phyloP scores from a whole-genome alignment of 2,113 vertebrate genomes.

The Aramus guarauna region DNA sequence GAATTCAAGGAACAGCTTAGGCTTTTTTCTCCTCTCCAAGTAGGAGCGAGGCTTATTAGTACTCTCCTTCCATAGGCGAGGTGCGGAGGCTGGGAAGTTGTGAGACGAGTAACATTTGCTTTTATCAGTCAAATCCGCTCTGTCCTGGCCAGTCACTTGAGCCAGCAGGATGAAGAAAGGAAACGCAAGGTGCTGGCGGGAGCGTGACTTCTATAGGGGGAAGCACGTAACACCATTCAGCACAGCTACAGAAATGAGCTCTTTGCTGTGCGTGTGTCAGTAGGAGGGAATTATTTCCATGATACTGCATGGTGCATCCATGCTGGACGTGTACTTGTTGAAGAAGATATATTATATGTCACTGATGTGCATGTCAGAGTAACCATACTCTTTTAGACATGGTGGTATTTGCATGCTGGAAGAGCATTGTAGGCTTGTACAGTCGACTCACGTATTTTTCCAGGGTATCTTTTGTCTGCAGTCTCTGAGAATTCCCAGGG shows the following conservation, averaged over 20 bases:
- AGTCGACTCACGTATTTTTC: not conserved
- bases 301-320: not conserved
- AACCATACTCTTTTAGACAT: not conserved
- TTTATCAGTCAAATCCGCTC: not conserved
- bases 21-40: not conserved
- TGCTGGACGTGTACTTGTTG: not conserved
- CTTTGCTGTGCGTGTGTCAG: not conserved
- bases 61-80: not conserved
- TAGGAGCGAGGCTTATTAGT: not conserved
- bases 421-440: not conserved
- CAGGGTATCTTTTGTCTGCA: not conserved
- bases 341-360: not conserved
- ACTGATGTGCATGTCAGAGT: not conserved
- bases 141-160: not conserved
- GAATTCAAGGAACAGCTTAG: slow-evolving; percentile 5
- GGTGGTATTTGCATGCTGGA: not conserved
- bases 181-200: not conserved
- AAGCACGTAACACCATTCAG: not conserved
- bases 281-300: not conserved
- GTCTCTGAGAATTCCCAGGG: slow-evolving; percentile 15
- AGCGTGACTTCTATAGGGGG: not conserved
- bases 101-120: not conserved
- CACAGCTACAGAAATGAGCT: not conserved
- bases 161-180: not conserved
- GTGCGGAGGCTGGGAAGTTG: slow-evolving; percentile 9